Base-by-base conservation (phyloP, 2,888 invertebrate genomes). In the Ornithoptera priamus region DNA sequence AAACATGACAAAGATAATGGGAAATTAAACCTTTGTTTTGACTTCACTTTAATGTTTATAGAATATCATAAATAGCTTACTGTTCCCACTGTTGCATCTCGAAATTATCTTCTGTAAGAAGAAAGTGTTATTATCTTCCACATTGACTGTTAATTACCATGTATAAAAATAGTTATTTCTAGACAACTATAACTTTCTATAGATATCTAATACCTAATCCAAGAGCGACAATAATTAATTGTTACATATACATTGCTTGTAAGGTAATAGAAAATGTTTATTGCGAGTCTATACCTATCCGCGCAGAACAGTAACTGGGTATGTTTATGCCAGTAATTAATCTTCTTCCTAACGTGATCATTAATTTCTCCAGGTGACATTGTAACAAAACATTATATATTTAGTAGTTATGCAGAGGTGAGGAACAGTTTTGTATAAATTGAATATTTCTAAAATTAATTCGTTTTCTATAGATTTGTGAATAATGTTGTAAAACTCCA, bases 341-440 rank as follows among this genome's bases (percentile, higher is more conserved):
- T 67, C 36, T 61, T 53, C 22, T 50, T 30, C 53, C 20, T 61
- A 22, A 56, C 2, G 60, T 24, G 18, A 61, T 65, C 56, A 56
- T 67, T 67, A 57, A 62, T 67, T 46, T 58, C 53, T 57, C 46
- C 62, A 57, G 53, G 42, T 62, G 57, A 67, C 39, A 65, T 42
- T 8, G 12, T 60, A 53, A 66, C 58, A 30, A 65, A 20, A 17
- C 20, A 60, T 12, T 60, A 22, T 24, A 58, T 58, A 58, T 58
- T 58, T 58, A 12, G 22, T 12, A 8, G 24, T 3, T 22, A 12
- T 8, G 22, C 3, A n/a, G 10, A 58, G 22, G 22, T 58, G 22
- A 22, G 8, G 57, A 58, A 58, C 22, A 3, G 22, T 18, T 58
- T 10, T 17, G 17, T 18, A n/a, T n/a, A 53, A 53, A 18, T n/a